Percentiles rank a stretch among this genome's conserved stretches.
Evolutionary conservation across 2,797 vertebrate genomes (phyloP).

Genomic region (Hapalemur alaotrensis): DNA sequence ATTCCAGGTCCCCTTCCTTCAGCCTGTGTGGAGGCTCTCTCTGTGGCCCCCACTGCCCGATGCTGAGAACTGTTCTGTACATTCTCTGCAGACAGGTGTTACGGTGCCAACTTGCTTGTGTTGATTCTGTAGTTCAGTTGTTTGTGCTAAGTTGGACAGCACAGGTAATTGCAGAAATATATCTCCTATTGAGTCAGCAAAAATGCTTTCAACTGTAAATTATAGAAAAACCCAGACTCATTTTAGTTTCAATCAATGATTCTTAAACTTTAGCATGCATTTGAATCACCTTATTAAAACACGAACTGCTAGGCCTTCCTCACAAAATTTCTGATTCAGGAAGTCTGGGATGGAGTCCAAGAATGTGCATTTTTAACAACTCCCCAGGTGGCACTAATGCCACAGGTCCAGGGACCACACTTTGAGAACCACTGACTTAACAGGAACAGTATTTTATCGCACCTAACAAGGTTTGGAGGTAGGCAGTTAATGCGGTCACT

Average conservation of each 20-base stretch:
- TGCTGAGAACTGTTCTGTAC: rapidly evolving
- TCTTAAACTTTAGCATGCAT: not conserved
- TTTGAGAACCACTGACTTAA: not conserved
- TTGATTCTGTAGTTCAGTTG: not conserved
- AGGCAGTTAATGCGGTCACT: not conserved
- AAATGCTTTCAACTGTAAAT: not conserved
- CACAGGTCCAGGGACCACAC: not conserved
- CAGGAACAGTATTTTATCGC: not conserved
- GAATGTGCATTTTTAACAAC: not conserved
- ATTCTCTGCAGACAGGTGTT: rapidly evolving
- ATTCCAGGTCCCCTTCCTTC: not conserved
- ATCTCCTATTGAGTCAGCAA: not conserved
- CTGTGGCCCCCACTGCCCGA: not conserved
- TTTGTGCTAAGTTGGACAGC: not conserved
- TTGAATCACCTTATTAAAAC: not conserved
- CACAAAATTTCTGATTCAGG: not conserved
- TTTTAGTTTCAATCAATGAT: not conserved
- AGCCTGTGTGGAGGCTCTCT: not conserved
- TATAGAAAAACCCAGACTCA: not conserved
- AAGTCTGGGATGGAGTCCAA: not conserved
- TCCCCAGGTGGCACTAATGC: not conserved
- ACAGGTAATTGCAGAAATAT: not conserved
- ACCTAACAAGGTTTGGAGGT: not conserved
- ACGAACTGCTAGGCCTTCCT: not conserved
- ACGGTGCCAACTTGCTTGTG: not conserved